These are phyloP conservation scores for Argentina silus DNA, from an alignment of 2,797 vertebrate species.

Conservation along the genomic window DNA sequence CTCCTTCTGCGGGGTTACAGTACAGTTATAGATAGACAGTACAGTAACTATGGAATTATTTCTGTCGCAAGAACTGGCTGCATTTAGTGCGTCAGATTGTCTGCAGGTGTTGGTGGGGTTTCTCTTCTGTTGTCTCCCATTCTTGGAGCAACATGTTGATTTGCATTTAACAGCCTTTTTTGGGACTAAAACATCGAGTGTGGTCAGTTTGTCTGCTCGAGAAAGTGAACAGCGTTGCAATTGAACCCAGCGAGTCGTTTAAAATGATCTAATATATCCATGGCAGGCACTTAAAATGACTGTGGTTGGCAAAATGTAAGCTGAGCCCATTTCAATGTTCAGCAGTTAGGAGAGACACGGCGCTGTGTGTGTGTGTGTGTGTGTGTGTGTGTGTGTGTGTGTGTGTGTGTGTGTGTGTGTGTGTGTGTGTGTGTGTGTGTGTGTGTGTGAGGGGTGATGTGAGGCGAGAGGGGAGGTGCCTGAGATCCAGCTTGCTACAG, in stretches of 20 bases:
- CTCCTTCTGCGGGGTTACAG: background rate
- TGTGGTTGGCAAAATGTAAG: constrained; percentile 49
- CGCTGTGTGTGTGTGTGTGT: background rate
- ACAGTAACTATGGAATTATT: background rate
- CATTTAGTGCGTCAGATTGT: constrained; percentile 61
- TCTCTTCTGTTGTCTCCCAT: constrained; percentile 25
- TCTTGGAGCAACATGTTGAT: constrained; percentile 31
- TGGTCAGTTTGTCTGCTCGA: constrained; percentile 9
- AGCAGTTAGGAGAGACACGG: background rate
- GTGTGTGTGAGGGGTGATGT: background rate
- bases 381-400: background rate
- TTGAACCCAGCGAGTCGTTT: constrained; percentile 25
- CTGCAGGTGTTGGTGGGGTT: constrained; percentile 41
- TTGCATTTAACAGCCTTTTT: constrained; percentile 22
- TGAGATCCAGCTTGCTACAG: too few relatives aligned
- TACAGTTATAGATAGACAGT: background rate
- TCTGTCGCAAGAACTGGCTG: constrained; percentile 7
- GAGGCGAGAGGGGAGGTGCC: background rate
- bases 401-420: background rate
- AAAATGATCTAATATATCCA: constrained; percentile 30
- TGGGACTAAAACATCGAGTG: constrained; percentile 12
- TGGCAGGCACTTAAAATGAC: constrained; percentile 49
- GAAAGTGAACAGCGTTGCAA: constrained; percentile 31
- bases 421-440: constrained; percentile 9
- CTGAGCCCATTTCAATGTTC: constrained; percentile 46